These are phyloP conservation scores for Coreoperca whiteheadi DNA, from an alignment of 2,113 vertebrate genomes.

Conservation along the genomic window DNA sequence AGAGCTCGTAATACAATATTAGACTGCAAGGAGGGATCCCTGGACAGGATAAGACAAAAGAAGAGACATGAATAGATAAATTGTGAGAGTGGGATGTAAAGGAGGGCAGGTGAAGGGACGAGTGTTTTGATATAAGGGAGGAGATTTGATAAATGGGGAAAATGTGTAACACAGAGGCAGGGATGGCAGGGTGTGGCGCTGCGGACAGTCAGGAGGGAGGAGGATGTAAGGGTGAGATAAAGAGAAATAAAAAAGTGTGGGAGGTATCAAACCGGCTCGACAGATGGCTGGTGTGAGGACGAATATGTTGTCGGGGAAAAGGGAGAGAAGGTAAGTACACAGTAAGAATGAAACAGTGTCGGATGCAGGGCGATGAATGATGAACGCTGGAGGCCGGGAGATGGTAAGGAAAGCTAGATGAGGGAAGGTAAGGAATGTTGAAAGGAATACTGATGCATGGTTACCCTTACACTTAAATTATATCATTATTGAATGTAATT, in stretches of 20 bases:
- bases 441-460: slow-evolving; percentile 36
- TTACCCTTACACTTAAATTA: neutral
- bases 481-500: neutral
- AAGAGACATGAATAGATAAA: slow-evolving; percentile 13
- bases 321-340: slow-evolving; percentile 50
- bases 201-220: slow-evolving; percentile 24
- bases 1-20: slow-evolving; percentile 1
- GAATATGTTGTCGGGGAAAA: slow-evolving; percentile 54
- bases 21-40: neutral
- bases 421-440: slow-evolving; percentile 23
- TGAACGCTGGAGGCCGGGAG: slow-evolving; percentile 35
- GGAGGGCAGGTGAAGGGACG: slow-evolving; percentile 15
- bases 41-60: neutral
- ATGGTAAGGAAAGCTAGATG: slow-evolving; percentile 35
- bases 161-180: slow-evolving; percentile 10
- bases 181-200: slow-evolving; percentile 49
- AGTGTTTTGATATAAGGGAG: slow-evolving; percentile 38
- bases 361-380: slow-evolving; percentile 56
- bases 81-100: slow-evolving; percentile 7
- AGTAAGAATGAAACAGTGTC: slow-evolving; percentile 44
- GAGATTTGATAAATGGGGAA: slow-evolving; percentile 35
- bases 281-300: slow-evolving; percentile 49
- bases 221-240: slow-evolving; percentile 51
- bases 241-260: slow-evolving; percentile 57
- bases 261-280: slow-evolving; percentile 31